Evolutionary conservation across 1,140 invertebrate genomes (phyloP), one percentile per base, ranked within the genome.

Genomic region (Drosophila jambulina): DNA sequence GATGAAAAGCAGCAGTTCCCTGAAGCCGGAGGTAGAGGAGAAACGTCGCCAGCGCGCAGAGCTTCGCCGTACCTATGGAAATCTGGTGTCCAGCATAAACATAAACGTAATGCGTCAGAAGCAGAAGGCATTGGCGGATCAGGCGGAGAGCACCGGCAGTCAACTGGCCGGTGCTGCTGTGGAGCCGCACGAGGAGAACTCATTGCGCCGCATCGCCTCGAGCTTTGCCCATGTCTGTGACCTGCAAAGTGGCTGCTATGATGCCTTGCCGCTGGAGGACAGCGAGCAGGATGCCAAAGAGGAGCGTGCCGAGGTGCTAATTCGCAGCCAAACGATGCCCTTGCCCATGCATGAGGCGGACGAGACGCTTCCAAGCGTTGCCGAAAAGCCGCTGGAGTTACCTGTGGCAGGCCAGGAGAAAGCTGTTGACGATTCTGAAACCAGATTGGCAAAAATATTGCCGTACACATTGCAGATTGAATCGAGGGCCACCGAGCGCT

Each of bases 161-260:
- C 19, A 34, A 5, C 19, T 8, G 32, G 19, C 32, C 34, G 10
- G 32, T 19, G 40, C n/a, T 21, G n/a, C 19, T 13, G 29, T 5
- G 19, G n/a, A 21, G 32, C 70, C 13, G 34, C 29, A 38, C 0
- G 12, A 46, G 25, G 34, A 54, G 7, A 6, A 21, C 0, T 12
- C 76, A 4, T 32, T 87, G 76, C 80, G 80, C 12, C 57, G 80
- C 9, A 88, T 87, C 9, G 68, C 84, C 13, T 88, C 84, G 2
- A 87, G 84, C 23, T 86, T 77, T 51, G 83, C 76, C 9, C 60
- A 80, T 25, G 83, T 87, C 0, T 48, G 68, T 17, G 63, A 87
- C 25, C 36, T 77, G 9, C 40, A 46, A 1, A 59, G 27, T 10
- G 83, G 76, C 9, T 48, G 48, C 6, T 65, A 19, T 23, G 56